phyloP scores from a whole-genome alignment of 2,113 vertebrate genomes.

The Macrotus californicus region DNA sequence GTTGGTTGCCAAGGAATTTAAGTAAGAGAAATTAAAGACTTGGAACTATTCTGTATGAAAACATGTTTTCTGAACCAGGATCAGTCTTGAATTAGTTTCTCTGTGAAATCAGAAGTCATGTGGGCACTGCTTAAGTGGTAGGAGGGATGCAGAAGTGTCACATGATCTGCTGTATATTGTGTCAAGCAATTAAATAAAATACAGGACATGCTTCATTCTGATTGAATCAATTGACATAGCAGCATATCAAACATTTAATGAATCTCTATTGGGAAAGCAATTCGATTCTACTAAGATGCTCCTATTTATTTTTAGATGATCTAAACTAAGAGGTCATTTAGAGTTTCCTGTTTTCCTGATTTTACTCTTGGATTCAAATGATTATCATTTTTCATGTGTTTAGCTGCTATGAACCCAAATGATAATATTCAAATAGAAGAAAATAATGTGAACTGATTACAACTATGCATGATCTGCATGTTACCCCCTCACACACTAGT shows the following conservation, averaged over 20 bases:
- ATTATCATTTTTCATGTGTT: conserved; percentile 62
- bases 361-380: conserved; percentile 47
- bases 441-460: conserved; percentile 9
- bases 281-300: conserved; percentile 29
- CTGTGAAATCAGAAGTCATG: background rate
- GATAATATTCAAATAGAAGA: conserved; percentile 38
- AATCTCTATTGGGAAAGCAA: conserved; percentile 39
- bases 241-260: conserved; percentile 29
- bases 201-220: conserved; percentile 25
- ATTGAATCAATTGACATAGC: conserved; percentile 36
- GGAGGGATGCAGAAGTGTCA: background rate
- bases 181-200: conserved; percentile 31
- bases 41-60: conserved; percentile 4
- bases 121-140: background rate
- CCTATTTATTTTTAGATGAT: conserved; percentile 68
- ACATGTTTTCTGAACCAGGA: conserved; percentile 19
- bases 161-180: background rate
- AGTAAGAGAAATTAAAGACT: background rate
- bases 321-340: conserved; percentile 50
- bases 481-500: background rate
- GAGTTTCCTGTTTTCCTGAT: conserved; percentile 72
- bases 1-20: conserved; percentile 3
- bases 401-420: conserved; percentile 48
- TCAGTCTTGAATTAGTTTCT: background rate
- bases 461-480: background rate